phyloP scores from a whole-genome alignment of 2,888 invertebrate species.

The Rhorus exstirpatorius region DNA sequence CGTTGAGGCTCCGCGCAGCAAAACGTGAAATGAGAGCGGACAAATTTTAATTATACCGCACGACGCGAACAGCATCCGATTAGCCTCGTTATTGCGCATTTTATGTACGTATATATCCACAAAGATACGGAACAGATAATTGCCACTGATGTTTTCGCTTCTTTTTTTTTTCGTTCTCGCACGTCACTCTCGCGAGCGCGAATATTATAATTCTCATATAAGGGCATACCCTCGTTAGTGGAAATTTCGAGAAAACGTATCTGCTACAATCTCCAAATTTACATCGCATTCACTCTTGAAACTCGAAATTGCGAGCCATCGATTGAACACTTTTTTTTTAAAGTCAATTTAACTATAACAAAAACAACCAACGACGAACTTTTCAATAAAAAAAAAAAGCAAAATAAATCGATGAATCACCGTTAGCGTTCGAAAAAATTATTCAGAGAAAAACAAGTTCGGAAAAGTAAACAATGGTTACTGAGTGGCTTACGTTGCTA shows the following conservation, averaged over 20 bases:
- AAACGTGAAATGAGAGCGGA: constrained; percentile 16
- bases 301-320: too few relatives aligned
- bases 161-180: neutral
- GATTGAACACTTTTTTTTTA: too few relatives aligned
- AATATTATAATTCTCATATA: constrained; percentile 43
- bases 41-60: constrained; percentile 5
- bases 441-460: too few relatives aligned
- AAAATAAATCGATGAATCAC: too few relatives aligned
- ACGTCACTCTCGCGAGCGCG: neutral
- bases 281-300: neutral
- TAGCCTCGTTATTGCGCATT: constrained; percentile 28
- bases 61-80: constrained; percentile 16
- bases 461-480: too few relatives aligned
- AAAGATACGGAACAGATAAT: constrained; percentile 23
- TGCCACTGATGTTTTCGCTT: neutral
- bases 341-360: too few relatives aligned
- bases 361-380: too few relatives aligned
- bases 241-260: constrained; percentile 6
- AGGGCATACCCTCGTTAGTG: constrained; percentile 16
- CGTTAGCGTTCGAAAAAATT: too few relatives aligned
- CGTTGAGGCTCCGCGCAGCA: constrained; percentile 2
- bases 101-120: neutral
- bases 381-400: too few relatives aligned
- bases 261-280: neutral
- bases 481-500: too few relatives aligned